A percentile compares a stretch with the other conserved stretches of the same genome.
These are phyloP conservation scores for Leptothorax acervorum DNA, from an alignment of 2,888 invertebrate species.

Conservation along the genomic window DNA sequence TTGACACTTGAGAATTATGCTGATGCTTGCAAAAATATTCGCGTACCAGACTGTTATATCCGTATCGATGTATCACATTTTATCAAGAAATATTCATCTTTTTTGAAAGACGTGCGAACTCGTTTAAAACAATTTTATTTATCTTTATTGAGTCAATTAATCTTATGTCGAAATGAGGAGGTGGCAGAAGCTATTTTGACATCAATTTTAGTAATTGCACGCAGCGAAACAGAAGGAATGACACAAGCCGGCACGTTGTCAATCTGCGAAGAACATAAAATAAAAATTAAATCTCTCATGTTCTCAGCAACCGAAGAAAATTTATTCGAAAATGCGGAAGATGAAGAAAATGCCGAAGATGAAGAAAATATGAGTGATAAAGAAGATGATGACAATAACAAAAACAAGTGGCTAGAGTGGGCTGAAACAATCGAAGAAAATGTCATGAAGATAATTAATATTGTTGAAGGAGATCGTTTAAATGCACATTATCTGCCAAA, in stretches of 20 bases:
- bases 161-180: neutral
- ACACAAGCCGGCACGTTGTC: neutral
- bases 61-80: constrained; percentile 1
- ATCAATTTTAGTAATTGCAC: neutral
- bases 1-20: neutral
- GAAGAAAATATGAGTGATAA: too few species aligned
- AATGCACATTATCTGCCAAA: neutral
- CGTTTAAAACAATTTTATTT: constrained; percentile 1
- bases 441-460: neutral
- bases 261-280: neutral
- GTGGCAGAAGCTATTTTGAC: neutral
- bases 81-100: neutral
- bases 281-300: neutral
- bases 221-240: neutral
- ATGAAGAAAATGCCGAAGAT: too few species aligned
- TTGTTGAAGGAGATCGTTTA: neutral
- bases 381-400: too few species aligned
- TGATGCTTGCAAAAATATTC: neutral
- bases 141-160: neutral
- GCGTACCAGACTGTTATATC: neutral
- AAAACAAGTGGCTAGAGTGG: neutral
- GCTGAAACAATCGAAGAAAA: neutral
- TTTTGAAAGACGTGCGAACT: neutral
- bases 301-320: neutral
- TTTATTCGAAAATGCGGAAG: too few species aligned